Conservation (phyloP, 2,797 vertebrate genomes). For the Mormyrops attenuatus region DNA sequence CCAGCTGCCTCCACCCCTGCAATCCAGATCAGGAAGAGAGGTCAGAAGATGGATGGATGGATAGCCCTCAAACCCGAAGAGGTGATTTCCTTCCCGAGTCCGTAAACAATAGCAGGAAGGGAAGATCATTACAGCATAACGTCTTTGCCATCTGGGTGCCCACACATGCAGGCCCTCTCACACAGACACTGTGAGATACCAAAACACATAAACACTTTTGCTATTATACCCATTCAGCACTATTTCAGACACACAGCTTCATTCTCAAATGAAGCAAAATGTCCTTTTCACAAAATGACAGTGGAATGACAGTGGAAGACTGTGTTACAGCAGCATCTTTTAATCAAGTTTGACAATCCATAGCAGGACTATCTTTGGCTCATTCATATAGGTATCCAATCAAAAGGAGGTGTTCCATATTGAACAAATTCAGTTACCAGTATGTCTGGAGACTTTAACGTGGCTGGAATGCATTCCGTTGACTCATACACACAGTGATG, state of each 20-base stretch:
- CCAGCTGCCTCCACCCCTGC: background rate
- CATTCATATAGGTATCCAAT: constrained; percentile 10
- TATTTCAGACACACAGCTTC: background rate
- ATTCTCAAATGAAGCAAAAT: background rate
- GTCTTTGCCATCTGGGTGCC: constrained; percentile 8
- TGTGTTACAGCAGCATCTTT: background rate
- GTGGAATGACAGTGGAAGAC: background rate
- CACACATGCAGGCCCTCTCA: constrained; percentile 30
- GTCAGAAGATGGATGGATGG: background rate
- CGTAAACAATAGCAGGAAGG: constrained; percentile 31
- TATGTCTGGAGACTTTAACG: background rate
- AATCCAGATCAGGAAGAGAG: background rate
- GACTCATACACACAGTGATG: background rate
- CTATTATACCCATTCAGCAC: background rate
- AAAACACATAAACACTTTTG: background rate
- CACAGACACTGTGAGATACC: constrained; percentile 25
- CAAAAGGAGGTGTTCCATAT: background rate
- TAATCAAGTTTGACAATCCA: background rate
- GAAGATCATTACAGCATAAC: constrained; percentile 5
- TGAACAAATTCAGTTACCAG: constrained; percentile 11
- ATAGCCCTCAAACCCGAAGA: background rate
- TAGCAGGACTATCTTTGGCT: background rate
- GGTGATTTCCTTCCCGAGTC: constrained; percentile 22
- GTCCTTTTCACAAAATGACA: background rate
- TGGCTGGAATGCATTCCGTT: background rate